These are phyloP conservation scores for Theocolax elegans DNA, from an alignment of 1,140 invertebrate genomes.

Conservation along the genomic window DNA sequence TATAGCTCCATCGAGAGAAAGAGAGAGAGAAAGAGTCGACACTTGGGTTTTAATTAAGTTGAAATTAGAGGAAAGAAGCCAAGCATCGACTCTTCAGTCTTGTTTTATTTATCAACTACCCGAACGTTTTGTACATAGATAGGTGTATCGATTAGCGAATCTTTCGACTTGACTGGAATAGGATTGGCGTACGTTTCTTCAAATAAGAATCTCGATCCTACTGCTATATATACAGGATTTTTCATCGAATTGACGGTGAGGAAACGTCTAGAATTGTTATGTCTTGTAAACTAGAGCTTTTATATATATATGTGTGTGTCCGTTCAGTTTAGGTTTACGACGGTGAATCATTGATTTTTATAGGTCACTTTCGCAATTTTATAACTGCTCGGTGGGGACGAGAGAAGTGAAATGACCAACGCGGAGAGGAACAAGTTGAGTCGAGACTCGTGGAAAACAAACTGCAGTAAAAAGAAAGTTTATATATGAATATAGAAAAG, in stretches of 20 bases:
- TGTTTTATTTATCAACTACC: slow-evolving; percentile 1
- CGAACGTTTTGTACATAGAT: no score
- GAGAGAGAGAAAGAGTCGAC: slow-evolving; percentile 19
- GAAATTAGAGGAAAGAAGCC: slow-evolving; percentile 19
- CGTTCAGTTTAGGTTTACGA: neutral
- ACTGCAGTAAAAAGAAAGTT: slow-evolving; percentile 25
- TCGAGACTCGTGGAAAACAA: neutral
- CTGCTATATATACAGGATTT: no score
- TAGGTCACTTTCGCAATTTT: slow-evolving; percentile 23
- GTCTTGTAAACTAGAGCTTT: neutral
- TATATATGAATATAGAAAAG: slow-evolving; percentile 13
- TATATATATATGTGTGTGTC: no score
- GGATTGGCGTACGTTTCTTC: no score
- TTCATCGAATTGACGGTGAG: no score
- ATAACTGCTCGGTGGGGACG: no score
- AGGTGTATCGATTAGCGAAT: slow-evolving; percentile 22
- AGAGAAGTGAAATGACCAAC: neutral
- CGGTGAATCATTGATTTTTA: slow-evolving; percentile 28
- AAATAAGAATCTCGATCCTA: no score
- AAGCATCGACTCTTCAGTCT: neutral
- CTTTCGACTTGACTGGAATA: no score
- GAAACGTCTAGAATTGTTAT: neutral
- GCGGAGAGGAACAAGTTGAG: neutral
- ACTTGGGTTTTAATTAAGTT: slow-evolving; percentile 34
- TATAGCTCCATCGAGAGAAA: neutral